Evolutionary conservation across 2,797 vertebrate genomes (phyloP).

Genomic region (Pelochelys cantorii): DNA sequence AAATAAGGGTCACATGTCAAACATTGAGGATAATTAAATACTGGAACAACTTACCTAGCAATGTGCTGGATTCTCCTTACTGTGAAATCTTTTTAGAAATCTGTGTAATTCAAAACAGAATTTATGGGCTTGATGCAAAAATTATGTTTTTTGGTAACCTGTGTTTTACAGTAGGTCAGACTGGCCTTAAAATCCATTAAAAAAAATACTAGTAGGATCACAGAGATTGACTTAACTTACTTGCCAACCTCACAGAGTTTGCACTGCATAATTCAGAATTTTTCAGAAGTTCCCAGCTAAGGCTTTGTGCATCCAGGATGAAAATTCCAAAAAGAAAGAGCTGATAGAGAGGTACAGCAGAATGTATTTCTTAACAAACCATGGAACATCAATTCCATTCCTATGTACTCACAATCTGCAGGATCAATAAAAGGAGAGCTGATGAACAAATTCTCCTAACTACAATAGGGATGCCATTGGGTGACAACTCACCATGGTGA

Average conservation of each 20-base stretch:
- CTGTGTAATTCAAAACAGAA: background rate
- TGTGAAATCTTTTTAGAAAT: background rate
- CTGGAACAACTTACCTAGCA: background rate
- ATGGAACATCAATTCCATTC: background rate
- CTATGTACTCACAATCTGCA: background rate
- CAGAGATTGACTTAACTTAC: background rate
- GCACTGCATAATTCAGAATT: conserved; percentile 5
- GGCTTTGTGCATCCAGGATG: background rate
- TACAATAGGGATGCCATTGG: background rate
- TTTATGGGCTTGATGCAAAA: background rate
- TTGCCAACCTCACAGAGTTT: background rate
- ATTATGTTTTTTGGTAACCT: background rate
- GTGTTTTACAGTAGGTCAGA: background rate
- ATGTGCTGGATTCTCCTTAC: background rate
- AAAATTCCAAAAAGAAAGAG: background rate
- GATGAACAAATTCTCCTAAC: background rate
- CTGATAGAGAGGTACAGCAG: background rate
- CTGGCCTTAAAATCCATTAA: background rate
- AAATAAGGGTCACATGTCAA: background rate
- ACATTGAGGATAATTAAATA: background rate
- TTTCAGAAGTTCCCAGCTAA: rapidly evolving
- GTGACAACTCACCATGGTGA: background rate
- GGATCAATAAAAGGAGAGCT: background rate
- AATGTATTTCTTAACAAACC: background rate
- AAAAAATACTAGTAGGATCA: background rate